A percentile compares a stretch with the other conserved stretches of the same genome.
Evolutionary conservation across 2,797 vertebrate genomes (phyloP).

Genomic region (Manis pentadactyla): DNA sequence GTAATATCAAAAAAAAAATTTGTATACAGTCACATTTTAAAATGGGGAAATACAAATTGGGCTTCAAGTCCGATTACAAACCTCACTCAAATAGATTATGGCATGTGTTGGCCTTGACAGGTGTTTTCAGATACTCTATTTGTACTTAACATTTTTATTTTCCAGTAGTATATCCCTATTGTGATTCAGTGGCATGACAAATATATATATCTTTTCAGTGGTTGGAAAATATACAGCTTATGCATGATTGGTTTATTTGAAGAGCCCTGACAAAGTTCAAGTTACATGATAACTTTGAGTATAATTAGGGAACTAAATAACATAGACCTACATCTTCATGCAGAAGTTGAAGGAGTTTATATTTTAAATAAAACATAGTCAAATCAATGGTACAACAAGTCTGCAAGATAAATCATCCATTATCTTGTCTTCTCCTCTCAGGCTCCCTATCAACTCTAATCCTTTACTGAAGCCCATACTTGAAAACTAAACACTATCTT

Average conservation of each 20-base stretch:
- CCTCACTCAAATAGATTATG: not conserved
- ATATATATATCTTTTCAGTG: not conserved
- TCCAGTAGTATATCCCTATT: not conserved
- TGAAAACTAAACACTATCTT: slow-evolving; percentile 56
- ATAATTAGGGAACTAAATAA: not conserved
- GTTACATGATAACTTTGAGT: not conserved
- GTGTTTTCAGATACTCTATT: not conserved
- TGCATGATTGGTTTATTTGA: not conserved
- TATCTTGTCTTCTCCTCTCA: slow-evolving; percentile 50
- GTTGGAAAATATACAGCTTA: not conserved
- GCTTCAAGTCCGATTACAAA: not conserved
- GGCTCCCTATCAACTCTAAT: not conserved
- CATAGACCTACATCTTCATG: not conserved
- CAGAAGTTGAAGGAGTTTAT: not conserved
- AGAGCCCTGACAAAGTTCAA: not conserved
- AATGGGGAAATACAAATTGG: not conserved
- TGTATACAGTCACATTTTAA: not conserved
- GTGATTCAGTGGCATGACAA: not conserved
- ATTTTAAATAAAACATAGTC: slow-evolving; percentile 39
- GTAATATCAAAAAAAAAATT: slow-evolving; percentile 33
- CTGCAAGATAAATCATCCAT: not conserved
- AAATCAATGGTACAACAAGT: slow-evolving; percentile 12
- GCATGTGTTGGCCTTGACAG: not conserved
- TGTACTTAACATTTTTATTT: not conserved
- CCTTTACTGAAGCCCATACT: slow-evolving; percentile 42